Percentiles rank a stretch among this genome's conserved stretches.
Evolutionary conservation across 2,888 invertebrate species (phyloP).

Genomic region (Morpho helenor): DNA sequence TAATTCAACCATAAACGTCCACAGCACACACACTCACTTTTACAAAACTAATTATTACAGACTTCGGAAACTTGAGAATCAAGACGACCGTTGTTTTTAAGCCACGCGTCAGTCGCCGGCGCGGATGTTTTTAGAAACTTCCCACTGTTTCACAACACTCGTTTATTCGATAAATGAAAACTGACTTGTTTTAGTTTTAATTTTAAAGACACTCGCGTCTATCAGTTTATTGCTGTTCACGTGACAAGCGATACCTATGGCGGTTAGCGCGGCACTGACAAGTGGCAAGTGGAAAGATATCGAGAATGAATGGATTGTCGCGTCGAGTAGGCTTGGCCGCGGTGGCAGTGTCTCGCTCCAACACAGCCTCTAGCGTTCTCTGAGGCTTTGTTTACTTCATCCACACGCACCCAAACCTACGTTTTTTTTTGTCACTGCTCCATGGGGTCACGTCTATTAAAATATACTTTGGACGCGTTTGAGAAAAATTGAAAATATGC

Average conservation of each 20-base stretch:
- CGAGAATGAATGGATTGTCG: constrained; percentile 47
- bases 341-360: constrained; percentile 52
- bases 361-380: constrained; percentile 38
- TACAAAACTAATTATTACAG: constrained; percentile 69
- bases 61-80: constrained; percentile 53
- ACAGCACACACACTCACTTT: constrained; percentile 75
- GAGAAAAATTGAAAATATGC: no score
- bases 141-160: constrained; percentile 63
- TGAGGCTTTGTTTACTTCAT: constrained; percentile 37
- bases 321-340: constrained; percentile 34
- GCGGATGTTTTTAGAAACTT: constrained; percentile 41
- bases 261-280: constrained; percentile 65
- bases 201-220: constrained; percentile 43
- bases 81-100: constrained; percentile 47
- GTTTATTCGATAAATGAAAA: constrained; percentile 49
- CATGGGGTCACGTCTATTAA: no score
- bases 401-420: constrained; percentile 44
- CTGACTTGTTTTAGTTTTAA: constrained; percentile 41
- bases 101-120: constrained; percentile 52
- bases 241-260: constrained; percentile 47
- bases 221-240: constrained; percentile 37
- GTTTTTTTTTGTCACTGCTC: background rate
- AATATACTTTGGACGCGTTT: no score
- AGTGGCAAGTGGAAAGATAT: constrained; percentile 39
- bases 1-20: constrained; percentile 67